Percentiles rank a stretch among this genome's conserved stretches.
These are phyloP conservation scores for Henicopernis longicauda DNA, from an alignment of 2,113 vertebrate genomes.

Conservation along the genomic window DNA sequence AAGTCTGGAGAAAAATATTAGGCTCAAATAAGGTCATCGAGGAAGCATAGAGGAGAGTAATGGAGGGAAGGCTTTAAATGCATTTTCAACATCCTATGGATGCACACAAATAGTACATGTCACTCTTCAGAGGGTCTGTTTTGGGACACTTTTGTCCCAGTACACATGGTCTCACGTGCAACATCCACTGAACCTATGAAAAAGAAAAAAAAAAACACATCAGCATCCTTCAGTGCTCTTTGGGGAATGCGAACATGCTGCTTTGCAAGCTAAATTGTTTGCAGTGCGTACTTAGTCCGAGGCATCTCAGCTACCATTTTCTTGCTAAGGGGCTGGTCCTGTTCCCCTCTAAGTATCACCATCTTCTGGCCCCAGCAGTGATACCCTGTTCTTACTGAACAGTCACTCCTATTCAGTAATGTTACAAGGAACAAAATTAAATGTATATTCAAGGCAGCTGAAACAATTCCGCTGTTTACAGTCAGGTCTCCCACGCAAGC, in stretches of 20 bases:
- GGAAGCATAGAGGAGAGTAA: not conserved
- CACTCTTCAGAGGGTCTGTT: not conserved
- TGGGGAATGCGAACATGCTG: not conserved
- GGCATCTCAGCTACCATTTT: not conserved
- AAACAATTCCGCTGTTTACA: not conserved
- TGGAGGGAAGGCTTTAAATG: not conserved
- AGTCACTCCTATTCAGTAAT: not conserved
- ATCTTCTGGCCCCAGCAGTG: not conserved
- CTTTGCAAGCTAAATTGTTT: not conserved
- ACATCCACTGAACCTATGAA: not conserved
- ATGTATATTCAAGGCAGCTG: not conserved
- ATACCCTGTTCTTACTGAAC: not conserved
- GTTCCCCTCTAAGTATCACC: not conserved
- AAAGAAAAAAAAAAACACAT: not conserved
- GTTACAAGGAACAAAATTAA: not conserved
- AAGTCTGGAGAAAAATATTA: not conserved
- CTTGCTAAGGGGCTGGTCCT: not conserved
- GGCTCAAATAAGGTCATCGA: not conserved
- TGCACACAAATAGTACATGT: not conserved
- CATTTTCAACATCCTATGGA: not conserved
- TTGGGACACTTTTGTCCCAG: not conserved
- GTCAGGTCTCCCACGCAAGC: fast-evolving
- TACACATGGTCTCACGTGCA: fast-evolving
- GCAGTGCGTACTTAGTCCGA: not conserved
- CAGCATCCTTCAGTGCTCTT: fast-evolving